Conservation (phyloP, 1,140 invertebrate species). For the Bombus impatiens region DNA sequence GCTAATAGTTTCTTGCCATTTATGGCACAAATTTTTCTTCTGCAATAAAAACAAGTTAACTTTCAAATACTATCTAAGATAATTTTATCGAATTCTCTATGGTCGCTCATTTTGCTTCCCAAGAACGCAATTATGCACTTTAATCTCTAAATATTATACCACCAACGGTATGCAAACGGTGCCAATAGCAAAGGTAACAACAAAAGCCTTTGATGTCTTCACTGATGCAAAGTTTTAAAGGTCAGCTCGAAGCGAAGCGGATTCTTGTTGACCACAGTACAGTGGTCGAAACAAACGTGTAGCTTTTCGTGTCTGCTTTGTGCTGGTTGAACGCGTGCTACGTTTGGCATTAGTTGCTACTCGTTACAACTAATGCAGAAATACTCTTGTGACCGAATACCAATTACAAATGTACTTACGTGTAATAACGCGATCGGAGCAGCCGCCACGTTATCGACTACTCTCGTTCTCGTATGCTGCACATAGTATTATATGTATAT, state of each 20-base stretch:
- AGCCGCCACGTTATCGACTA: too few relatives aligned
- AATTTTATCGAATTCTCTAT: neutral
- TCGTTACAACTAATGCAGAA: conserved; percentile 62
- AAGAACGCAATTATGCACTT: neutral
- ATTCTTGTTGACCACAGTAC: conserved; percentile 59
- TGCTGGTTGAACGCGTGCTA: conserved; percentile 35
- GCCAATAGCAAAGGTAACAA: conserved; percentile 57
- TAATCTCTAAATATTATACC: conserved; percentile 7
- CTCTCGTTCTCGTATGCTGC: neutral
- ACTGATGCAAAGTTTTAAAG: conserved; percentile 63
- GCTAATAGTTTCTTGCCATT: neutral
- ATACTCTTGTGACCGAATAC: conserved; percentile 43
- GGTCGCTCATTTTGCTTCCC: fast-evolving
- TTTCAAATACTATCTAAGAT: neutral
- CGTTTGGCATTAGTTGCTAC: conserved; percentile 46
- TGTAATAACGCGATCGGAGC: neutral
- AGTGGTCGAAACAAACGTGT: conserved; percentile 47
- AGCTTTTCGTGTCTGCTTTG: conserved; percentile 60
- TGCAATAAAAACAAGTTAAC: neutral
- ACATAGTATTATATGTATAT: too few relatives aligned
- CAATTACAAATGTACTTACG: conserved; percentile 31
- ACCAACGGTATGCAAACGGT: conserved; percentile 25
- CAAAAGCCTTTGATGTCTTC: conserved; percentile 64
- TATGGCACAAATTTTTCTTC: neutral
- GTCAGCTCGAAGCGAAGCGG: conserved; percentile 41